Evolutionary conservation across 2,888 invertebrate species (phyloP).

Genomic region (Ophraella communa): DNA sequence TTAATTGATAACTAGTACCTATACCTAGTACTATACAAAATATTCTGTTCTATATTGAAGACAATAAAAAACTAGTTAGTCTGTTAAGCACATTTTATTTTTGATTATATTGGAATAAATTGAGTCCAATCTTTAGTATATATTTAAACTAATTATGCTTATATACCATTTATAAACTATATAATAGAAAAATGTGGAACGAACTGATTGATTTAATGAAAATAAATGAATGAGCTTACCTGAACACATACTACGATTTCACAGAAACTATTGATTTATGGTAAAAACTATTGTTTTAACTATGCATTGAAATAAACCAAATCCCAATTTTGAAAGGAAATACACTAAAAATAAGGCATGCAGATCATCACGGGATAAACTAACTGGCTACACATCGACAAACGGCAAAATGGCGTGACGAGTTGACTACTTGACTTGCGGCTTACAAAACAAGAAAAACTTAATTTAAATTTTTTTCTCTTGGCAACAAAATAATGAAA

Average conservation of each 20-base stretch:
- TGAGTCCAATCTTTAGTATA: neutral
- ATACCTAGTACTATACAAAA: neutral
- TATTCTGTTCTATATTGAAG: neutral
- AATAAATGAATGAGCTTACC: neutral
- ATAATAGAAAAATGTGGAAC: neutral
- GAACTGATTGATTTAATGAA: neutral
- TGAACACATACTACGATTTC: neutral
- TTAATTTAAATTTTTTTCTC: neutral
- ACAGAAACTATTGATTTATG: neutral
- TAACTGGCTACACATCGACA: constrained; percentile 20
- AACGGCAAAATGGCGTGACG: constrained; percentile 25
- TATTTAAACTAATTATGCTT: neutral
- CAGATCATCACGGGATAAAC: constrained; percentile 2
- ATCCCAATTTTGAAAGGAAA: neutral
- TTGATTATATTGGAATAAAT: neutral
- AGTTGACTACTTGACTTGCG: constrained; percentile 17
- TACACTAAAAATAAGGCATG: neutral
- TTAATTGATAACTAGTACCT: neutral
- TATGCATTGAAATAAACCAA: neutral
- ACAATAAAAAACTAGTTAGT: neutral
- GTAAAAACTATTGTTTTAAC: neutral
- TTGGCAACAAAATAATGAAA: neutral
- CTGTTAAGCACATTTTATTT: neutral
- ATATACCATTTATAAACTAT: neutral
- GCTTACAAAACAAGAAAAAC: constrained; percentile 15